Evolutionary conservation across 2,113 vertebrate species (phyloP).

Genomic region (Pollachius pollachius): DNA sequence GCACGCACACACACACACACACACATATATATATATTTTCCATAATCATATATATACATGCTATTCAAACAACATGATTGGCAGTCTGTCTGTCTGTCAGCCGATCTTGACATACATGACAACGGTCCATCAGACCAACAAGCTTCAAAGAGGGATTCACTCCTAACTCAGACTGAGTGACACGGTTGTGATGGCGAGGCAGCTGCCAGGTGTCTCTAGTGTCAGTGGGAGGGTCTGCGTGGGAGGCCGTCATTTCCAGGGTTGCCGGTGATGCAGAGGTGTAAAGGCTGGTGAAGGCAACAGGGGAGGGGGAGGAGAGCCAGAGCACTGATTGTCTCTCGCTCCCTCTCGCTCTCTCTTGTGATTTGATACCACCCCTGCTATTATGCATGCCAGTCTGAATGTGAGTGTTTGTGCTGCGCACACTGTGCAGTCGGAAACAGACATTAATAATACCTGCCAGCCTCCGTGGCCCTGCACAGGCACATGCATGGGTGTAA

Average conservation of each 20-base stretch:
- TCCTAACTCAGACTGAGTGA: too few relatives aligned
- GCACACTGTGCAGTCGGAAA: constrained; percentile 16
- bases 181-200: too few relatives aligned
- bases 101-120: neutral
- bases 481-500: constrained; percentile 7
- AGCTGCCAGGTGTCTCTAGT: too few relatives aligned
- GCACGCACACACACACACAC: neutral
- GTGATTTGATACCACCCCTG: constrained; percentile 24
- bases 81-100: constrained; percentile 2
- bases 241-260: too few relatives aligned
- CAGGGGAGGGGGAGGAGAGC: neutral
- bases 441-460: constrained; percentile 43
- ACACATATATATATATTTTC: neutral
- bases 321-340: too few relatives aligned
- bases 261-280: neutral
- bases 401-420: constrained; percentile 17
- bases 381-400: neutral
- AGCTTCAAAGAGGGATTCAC: neutral
- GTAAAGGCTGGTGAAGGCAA: constrained; percentile 22
- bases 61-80: neutral
- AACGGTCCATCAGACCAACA: neutral
- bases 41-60: neutral
- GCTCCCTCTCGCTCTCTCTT: constrained; percentile 8
- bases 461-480: constrained; percentile 34
- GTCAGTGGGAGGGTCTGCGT: too few relatives aligned